Base-by-base conservation (phyloP, 2,113 vertebrate genomes). In the Jacana jacana region DNA sequence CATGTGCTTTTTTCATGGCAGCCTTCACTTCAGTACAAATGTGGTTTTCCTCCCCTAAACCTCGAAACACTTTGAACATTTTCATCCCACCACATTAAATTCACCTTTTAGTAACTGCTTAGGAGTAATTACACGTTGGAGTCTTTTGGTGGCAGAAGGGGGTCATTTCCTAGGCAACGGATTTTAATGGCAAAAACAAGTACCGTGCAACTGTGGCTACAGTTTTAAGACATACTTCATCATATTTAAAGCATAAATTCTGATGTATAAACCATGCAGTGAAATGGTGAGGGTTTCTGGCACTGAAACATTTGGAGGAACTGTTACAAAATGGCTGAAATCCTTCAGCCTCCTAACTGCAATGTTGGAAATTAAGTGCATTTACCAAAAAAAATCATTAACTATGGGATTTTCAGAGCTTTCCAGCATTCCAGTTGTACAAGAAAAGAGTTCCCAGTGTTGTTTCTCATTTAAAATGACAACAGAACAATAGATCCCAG, bases 131-230 rank as follows among this genome's bases (percentile, higher is more conserved):
- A 57, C 68, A 30, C n/a, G 18, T 31, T 76, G 60, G 52, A 33
- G 28, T 46, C 46, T 68, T 90, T 92, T 13, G 20, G 69, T 93
- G 69, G 66, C 65, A 93, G 80, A 90, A 90, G 49, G 72, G 78
- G 83, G 54, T 89, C 35, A 95, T 97, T 96, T 95, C 95, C 97
- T 90, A 93, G 91, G 94, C 89, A 97, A 97, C 96, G 84, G 58
- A 71, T 89, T 95, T 88, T 82, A 72, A 55, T 51, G 80, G 58
- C 46, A 70, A 69, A 89, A 86, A 58, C 46, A 73, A 88, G 84
- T n/a, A 73, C 39, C 0, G 0, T 91, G 81, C 61, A 94, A 44
- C 46, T 1, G 16, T 24, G 61, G 55, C 66, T 75, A 31, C 66
- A 49, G 72, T 95, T 93, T 70, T 28, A 88, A 91, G 84, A 24